These are phyloP conservation scores for Germaria angustata DNA, from an alignment of 2,888 invertebrate species.

Conservation along the genomic window DNA sequence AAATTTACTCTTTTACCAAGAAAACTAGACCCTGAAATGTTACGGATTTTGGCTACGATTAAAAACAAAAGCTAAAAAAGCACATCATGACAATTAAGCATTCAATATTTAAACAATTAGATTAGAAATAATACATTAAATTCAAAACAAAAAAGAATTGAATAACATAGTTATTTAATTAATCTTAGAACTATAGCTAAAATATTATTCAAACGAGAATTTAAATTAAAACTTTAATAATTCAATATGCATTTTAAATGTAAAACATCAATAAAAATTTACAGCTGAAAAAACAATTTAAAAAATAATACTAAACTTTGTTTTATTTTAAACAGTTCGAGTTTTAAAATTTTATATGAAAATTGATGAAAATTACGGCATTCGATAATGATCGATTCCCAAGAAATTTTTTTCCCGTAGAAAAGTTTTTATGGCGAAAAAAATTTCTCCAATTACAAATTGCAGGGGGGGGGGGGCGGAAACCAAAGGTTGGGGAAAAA, in stretches of 20 bases:
- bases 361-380: no score
- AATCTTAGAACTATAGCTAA: constrained; percentile 12
- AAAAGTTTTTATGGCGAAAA: no score
- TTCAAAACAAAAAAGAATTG: background rate
- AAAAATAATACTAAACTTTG: background rate
- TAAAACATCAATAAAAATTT: constrained; percentile 38
- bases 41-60: background rate
- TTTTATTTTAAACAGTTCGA: background rate
- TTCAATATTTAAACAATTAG: constrained; percentile 1
- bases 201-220: constrained; percentile 27
- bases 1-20: background rate
- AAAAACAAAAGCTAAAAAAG: background rate
- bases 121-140: background rate
- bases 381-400: no score
- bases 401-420: no score
- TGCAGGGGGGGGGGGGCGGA: no score
- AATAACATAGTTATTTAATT: constrained; percentile 50
- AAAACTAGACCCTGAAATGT: background rate
- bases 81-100: background rate
- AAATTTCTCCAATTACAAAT: no score
- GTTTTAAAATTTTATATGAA: background rate
- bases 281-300: background rate
- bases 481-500: no score
- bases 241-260: constrained; percentile 58
- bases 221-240: constrained; percentile 49